Conservation (phyloP, 2,113 vertebrate genomes). For the Syrmaticus mikado region DNA sequence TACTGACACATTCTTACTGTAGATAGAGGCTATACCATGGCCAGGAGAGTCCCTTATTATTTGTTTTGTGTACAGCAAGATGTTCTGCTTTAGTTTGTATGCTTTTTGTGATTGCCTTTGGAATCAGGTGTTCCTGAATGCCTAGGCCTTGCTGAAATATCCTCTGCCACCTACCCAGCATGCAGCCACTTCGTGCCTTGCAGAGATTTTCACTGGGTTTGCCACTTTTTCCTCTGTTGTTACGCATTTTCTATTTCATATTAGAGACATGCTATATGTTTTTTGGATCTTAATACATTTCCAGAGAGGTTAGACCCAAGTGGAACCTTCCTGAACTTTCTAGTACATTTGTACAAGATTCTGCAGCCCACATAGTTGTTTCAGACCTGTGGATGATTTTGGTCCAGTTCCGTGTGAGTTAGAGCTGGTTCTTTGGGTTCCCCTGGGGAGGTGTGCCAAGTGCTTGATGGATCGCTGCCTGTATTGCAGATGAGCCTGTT, state of each 20-base stretch:
- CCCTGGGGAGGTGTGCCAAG: background rate
- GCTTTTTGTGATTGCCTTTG: background rate
- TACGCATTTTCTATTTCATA: background rate
- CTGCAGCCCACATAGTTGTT: background rate
- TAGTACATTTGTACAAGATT: background rate
- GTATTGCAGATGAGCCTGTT: background rate
- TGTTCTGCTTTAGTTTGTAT: background rate
- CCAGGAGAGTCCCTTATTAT: background rate
- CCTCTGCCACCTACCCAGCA: background rate
- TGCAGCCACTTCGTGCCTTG: background rate
- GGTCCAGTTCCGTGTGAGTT: background rate
- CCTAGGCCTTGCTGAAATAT: background rate
- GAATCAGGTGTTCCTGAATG: background rate
- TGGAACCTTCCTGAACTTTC: background rate
- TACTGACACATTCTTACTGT: background rate
- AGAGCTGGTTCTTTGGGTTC: background rate
- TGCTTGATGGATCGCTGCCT: accelerated
- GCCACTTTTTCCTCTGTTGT: background rate
- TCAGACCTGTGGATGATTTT: background rate
- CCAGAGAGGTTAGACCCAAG: background rate
- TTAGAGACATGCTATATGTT: background rate
- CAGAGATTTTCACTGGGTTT: background rate
- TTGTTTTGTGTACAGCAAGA: background rate
- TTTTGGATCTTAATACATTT: background rate
- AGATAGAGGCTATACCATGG: background rate